Base-by-base conservation (phyloP, 2,797 vertebrate genomes). In the Iguana delicatissima region DNA sequence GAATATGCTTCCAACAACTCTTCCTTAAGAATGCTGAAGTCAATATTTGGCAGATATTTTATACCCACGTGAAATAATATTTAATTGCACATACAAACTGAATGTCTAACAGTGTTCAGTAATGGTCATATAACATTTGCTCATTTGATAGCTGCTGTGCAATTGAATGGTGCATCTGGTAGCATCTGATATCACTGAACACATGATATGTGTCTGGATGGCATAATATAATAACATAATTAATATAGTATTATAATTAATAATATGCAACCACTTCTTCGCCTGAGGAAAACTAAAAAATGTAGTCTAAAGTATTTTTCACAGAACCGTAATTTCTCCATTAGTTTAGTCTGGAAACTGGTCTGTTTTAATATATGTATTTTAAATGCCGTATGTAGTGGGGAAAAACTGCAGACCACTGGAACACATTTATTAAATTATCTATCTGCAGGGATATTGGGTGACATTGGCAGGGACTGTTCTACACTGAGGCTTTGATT, bases 231-330 rank as follows among this genome's bases (percentile, higher is more conserved):
- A 46, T 46, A 46, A 46, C 4, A 46, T 46, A 46, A 46, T 46
- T 46, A 46, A 46, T 46, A 46, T 46, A 46, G 4, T 46, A 46
- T 3, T 46, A 46, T 46, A 46, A 46, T 97, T 98, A 98, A 97
- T 98, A 98, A 99, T 99, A 99, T 99, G 99, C 99, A 99, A 99
- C 99, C 99, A 99, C 98, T 99, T 99, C 96, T 98, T 98, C 98
- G 98, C 98, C 98, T 96, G 97, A 98, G 97, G 97, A 98, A 98
- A 98, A 98, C 97, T 98, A 98, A 97, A 97, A 98, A 97, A 98
- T 97, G 97, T 98, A 98, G 98, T 99, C 98, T 98, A 97, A 98
- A 98, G 97, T 97, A 98, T 97, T 98, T 99, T 99, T 99, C 99
- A 99, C 99, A 99, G 99, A 99, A 98, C 98, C 98, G 97, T 98